A percentile compares a stretch with the other conserved stretches of the same genome.
These are phyloP conservation scores for Antedon bifida DNA, from an alignment of 35 echinoderm and acorn worm species.

Conservation along the genomic window DNA sequence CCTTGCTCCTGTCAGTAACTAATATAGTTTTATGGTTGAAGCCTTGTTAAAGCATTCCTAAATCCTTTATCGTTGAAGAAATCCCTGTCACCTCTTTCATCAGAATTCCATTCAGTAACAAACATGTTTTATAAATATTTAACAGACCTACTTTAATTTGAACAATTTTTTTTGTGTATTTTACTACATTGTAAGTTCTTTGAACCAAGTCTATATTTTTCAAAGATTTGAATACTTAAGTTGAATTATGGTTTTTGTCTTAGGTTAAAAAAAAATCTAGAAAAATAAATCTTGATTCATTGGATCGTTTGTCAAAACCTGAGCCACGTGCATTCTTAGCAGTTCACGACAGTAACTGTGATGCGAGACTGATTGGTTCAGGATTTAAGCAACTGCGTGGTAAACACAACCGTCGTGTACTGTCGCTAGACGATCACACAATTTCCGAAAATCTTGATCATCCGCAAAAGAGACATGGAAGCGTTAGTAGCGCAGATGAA, in stretches of 20 bases:
- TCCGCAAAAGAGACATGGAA: constrained; percentile 19
- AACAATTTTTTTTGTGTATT: too few relatives aligned
- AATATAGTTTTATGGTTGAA: too few relatives aligned
- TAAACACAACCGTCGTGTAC: neutral
- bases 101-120: too few relatives aligned
- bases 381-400: neutral
- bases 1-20: too few relatives aligned
- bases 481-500: constrained; percentile 6
- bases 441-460: constrained; percentile 10
- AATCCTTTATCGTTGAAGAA: too few relatives aligned
- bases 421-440: neutral
- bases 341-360: constrained; percentile 35
- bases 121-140: too few relatives aligned
- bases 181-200: too few relatives aligned
- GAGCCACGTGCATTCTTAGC: constrained; percentile 2
- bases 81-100: too few relatives aligned
- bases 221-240: neutral
- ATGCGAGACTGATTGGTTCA: constrained; percentile 15
- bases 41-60: too few relatives aligned
- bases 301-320: constrained; percentile 17
- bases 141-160: too few relatives aligned
- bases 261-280: constrained; percentile 20
- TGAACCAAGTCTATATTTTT: too few relatives aligned
- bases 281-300: constrained; percentile 9
- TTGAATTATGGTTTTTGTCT: neutral